A percentile compares a stretch with the other conserved stretches of the same genome.
These are phyloP conservation scores for Phlogophora meticulosa DNA, from an alignment of 2,888 invertebrate genomes.

Conservation along the genomic window DNA sequence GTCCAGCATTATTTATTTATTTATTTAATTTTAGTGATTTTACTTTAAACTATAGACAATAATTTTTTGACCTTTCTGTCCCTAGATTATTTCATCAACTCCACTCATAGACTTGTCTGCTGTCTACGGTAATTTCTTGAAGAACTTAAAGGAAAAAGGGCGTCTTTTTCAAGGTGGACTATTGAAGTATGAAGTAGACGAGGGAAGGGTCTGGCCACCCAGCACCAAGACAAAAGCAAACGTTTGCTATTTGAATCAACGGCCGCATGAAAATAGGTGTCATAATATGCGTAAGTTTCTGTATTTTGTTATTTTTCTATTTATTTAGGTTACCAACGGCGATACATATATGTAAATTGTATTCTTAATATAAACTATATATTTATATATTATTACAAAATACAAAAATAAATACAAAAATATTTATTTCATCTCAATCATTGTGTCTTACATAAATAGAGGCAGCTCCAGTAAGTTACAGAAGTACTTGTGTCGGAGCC, in stretches of 20 bases:
- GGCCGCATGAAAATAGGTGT: slow-evolving; percentile 68
- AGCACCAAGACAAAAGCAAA: slow-evolving; percentile 62
- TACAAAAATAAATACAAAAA: too few relatives aligned
- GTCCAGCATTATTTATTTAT: too few relatives aligned
- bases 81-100: slow-evolving; percentile 71
- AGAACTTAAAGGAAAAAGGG: slow-evolving; percentile 57
- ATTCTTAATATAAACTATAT: too few relatives aligned
- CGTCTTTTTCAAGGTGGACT: slow-evolving; percentile 70
- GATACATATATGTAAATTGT: background rate
- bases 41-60: too few relatives aligned
- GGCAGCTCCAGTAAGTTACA: too few relatives aligned
- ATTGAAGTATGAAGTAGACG: slow-evolving; percentile 70
- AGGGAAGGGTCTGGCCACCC: slow-evolving; percentile 77
- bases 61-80: background rate
- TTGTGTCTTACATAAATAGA: too few relatives aligned
- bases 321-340: too few relatives aligned
- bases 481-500: too few relatives aligned
- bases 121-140: slow-evolving; percentile 67
- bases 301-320: too few relatives aligned
- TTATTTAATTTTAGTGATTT: too few relatives aligned
- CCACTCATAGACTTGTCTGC: slow-evolving; percentile 70
- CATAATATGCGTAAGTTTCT: slow-evolving; percentile 69
- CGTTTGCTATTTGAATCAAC: slow-evolving; percentile 68
- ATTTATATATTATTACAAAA: too few relatives aligned
- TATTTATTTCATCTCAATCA: too few relatives aligned